Evolutionary conservation across 2,113 vertebrate species (phyloP), one percentile per base, ranked within the genome.

Genomic region (Raja brachyura): DNA sequence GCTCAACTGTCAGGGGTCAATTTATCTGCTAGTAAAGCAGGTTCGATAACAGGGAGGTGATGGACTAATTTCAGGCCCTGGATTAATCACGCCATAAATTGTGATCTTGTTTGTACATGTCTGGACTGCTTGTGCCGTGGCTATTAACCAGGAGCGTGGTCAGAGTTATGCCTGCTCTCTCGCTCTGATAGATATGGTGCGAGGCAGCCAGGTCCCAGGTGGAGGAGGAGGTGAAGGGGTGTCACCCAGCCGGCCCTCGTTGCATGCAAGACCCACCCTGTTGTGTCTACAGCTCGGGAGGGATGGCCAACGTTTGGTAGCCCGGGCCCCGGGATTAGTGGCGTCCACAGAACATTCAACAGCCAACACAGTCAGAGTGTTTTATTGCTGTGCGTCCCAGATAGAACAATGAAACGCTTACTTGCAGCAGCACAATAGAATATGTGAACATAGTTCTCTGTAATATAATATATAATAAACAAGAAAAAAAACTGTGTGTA

Each of bases 1-100:
- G 59, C 59, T 88, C 83, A 63, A 63, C 39, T 88, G 83, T 61
- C 83, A 88, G 18, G 83, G 83, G 83, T 88, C 83, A 88, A 31
- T 88, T 88, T 88, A 88, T 88, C 83, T 88, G 83, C 59, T 56
- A 63, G 83, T 88, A 88, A 88, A 88, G 83, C 59, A 88, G 59
- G 83, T 88, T 88, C 83, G 83, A 88, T 88, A 88, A 88, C 83
- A 11, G 83, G 83, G 83, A 88, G 83, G 83, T 88, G 83, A 88
- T 61, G 28, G 83, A 61, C 83, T 88, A 88, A 88, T 88, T 88
- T 88, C 83, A 88, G 59, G n/a, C 56, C 83, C 59, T 13, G n/a
- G 83, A 61, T 88, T 88, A 88, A 88, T 88, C 63, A 88, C 83
- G 31, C 28, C 83, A 88, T 88, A 88, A 88, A 88, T 88, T 88